These are phyloP conservation scores for Mesorhabditis belari DNA, from an alignment of 2,888 invertebrate genomes.

Conservation along the genomic window DNA sequence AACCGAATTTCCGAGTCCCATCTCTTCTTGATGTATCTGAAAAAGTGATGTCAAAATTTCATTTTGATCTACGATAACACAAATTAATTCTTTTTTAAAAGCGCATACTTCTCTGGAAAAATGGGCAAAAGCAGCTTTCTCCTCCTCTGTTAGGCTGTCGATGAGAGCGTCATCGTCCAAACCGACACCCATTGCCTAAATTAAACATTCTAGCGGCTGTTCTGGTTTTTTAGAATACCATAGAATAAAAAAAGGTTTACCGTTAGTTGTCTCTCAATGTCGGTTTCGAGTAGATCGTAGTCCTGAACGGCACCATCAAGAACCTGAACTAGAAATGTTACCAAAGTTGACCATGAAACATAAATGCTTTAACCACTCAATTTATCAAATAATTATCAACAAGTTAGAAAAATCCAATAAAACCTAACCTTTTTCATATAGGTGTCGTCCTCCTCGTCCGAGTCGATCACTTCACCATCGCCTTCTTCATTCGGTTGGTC, in stretches of 20 bases:
- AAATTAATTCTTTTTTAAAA: too few relatives aligned
- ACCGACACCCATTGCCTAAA: neutral
- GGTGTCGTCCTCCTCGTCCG: neutral
- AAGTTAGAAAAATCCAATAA: too few relatives aligned
- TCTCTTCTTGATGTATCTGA: too few relatives aligned
- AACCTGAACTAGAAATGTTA: too few relatives aligned
- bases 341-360: too few relatives aligned
- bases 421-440: neutral
- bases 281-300: neutral
- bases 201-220: too few relatives aligned
- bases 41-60: too few relatives aligned
- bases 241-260: neutral
- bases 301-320: neutral
- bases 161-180: neutral
- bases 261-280: neutral
- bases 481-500: neutral
- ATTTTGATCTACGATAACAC: too few relatives aligned
- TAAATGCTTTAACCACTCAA: too few relatives aligned
- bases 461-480: neutral
- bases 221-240: too few relatives aligned
- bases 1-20: too few relatives aligned
- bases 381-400: too few relatives aligned
- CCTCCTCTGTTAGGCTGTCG: neutral
- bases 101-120: neutral
- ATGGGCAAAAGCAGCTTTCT: neutral